A percentile compares a stretch with the other conserved stretches of the same genome.
Conservation (phyloP, 2,797 vertebrate species). For the Nyctalus aviator region DNA sequence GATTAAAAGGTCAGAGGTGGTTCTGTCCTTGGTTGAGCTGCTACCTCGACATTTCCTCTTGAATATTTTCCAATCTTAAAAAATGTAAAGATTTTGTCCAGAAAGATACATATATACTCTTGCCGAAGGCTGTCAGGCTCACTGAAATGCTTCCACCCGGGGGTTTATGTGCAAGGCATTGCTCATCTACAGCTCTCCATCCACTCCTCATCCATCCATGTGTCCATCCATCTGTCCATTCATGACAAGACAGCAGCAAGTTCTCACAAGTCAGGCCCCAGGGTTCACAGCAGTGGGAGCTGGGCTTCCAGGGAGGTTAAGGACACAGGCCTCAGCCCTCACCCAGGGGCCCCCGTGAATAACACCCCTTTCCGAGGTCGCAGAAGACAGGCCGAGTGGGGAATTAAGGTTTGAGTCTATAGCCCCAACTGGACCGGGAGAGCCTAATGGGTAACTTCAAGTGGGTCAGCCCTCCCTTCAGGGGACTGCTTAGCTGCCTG, state of each 20-base stretch:
- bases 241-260: conserved; percentile 56
- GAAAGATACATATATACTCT: neutral
- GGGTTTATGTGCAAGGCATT: neutral
- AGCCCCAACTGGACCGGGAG: neutral
- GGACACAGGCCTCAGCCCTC: neutral
- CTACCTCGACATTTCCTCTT: conserved; percentile 50
- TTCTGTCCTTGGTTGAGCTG: conserved; percentile 60
- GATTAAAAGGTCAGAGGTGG: conserved; percentile 54
- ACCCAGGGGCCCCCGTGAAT: neutral
- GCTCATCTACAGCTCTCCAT: neutral
- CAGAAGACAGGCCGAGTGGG: conserved; percentile 2
- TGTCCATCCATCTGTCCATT: neutral
- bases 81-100: conserved; percentile 44
- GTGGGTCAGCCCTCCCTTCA: neutral
- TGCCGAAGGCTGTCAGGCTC: neutral
- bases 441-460: neutral
- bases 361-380: conserved; percentile 33
- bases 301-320: conserved; percentile 28
- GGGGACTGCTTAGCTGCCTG: neutral
- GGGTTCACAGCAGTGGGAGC: conserved; percentile 42
- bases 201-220: neutral
- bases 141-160: conserved; percentile 14
- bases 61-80: conserved; percentile 58
- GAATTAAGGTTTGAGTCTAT: neutral
- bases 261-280: conserved; percentile 40